Evolutionary conservation across 2,888 invertebrate species (phyloP).

Genomic region (Tetrapedia diversipes): DNA sequence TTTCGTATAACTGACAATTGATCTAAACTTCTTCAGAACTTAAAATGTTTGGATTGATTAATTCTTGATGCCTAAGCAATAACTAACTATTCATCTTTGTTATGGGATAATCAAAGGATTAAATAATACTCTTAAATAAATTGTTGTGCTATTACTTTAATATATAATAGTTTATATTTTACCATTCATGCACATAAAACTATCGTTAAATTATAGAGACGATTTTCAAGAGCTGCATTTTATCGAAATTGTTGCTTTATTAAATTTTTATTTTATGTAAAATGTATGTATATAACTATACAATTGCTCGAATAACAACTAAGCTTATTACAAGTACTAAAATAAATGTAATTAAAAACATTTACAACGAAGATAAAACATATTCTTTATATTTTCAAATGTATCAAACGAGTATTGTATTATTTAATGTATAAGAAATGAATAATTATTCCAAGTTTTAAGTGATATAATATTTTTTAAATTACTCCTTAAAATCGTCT

Average conservation of each 20-base stretch:
- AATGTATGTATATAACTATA: not conserved
- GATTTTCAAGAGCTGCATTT: conserved; percentile 31
- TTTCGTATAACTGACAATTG: not conserved
- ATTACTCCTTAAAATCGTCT: conserved; percentile 34
- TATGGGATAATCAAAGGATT: not conserved
- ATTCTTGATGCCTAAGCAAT: conserved; percentile 1
- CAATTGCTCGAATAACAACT: not conserved
- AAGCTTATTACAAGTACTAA: not conserved
- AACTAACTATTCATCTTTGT: not conserved
- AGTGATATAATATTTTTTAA: not conserved
- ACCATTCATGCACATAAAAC: conserved; percentile 12
- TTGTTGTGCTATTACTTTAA: not conserved
- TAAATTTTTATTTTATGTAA: not conserved
- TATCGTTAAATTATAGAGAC: conserved; percentile 14
- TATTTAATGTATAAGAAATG: not conserved
- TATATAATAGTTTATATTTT: not conserved
- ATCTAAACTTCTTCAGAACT: not conserved
- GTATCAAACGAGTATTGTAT: not conserved
- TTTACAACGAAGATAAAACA: not conserved
- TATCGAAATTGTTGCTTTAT: too few relatives aligned
- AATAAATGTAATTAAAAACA: not conserved
- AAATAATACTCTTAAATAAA: not conserved
- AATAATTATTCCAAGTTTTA: not conserved
- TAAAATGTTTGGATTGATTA: not conserved
- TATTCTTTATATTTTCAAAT: not conserved